Evolutionary conservation across 2,113 vertebrate genomes (phyloP), one percentile per base, ranked within the genome.

Genomic region (Romanogobio albipinnatus): DNA sequence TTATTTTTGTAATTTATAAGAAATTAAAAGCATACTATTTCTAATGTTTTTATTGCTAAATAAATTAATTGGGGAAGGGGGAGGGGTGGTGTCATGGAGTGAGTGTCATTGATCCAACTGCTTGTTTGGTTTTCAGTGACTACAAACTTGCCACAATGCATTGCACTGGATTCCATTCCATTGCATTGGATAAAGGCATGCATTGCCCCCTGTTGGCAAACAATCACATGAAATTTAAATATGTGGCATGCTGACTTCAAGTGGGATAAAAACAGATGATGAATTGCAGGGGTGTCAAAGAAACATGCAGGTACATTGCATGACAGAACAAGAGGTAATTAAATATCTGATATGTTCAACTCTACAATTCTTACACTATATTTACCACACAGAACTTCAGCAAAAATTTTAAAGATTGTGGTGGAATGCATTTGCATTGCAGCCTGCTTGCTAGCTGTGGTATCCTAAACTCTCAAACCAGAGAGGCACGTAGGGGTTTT

Each of bases 171-270:
- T 76, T 83, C 33, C 24, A 14, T 83, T 75, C 45, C 70, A 89
- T 45, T 45, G 61, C 51, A 64, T 45, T 45, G 61, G 43, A 64
- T 83, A 58, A 87, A 87, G 88, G 83, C 58, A 78, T 49, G 29
- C 89, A 90, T 89, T 87, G 90, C 89, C 90, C 83, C 88, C 87
- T 93, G 86, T 90, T 92, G 90, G 91, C 82, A 80, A 83, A 77
- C 79, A 85, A 85, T 77, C 68, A 84, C 45, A 83, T 86, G 76
- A 90, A 87, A 85, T 53, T 47, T 6, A 51, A 70, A 39, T 29
- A 19, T 62, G 26, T 11, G 36, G 49, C 56, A 68, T 39, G 51
- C 47, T 43, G 26, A 62, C 47, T 70, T 62, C 59, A 76, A n/a
- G 19, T n/a, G 47, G 29, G 49, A 61, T 62, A 81, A 76, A 84